Conservation (phyloP, 2,888 invertebrate genomes). For the Eutolmus rufibarbis region DNA sequence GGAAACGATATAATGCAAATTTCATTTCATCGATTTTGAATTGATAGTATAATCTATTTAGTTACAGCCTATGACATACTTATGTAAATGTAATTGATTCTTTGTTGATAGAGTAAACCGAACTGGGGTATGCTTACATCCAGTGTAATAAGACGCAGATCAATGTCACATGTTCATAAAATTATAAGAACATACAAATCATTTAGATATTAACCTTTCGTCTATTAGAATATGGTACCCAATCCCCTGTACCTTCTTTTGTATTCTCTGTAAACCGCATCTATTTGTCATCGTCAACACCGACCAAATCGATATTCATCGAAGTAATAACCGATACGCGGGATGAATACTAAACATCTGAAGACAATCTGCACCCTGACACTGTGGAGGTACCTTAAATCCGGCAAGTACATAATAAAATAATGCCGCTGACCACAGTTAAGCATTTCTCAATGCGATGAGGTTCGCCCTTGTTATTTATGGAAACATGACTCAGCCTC, state of each 20-base stretch:
- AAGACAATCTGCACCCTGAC: background rate
- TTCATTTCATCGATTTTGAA: too few species aligned
- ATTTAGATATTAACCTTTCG: background rate
- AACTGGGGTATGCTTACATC: too few species aligned
- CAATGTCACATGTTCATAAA: background rate
- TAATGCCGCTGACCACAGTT: slow-evolving; percentile 18
- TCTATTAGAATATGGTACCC: background rate
- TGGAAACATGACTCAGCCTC: slow-evolving; percentile 29
- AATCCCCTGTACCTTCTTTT: background rate
- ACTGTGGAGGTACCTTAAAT: background rate
- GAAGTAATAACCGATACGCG: background rate
- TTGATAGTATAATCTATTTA: too few species aligned
- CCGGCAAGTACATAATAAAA: background rate
- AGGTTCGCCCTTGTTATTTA: slow-evolving; percentile 22
- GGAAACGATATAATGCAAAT: too few species aligned
- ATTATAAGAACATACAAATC: background rate
- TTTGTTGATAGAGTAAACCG: too few species aligned
- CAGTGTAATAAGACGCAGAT: background rate
- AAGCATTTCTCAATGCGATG: background rate
- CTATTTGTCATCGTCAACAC: background rate
- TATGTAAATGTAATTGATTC: too few species aligned
- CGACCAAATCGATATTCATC: background rate
- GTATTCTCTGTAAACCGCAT: background rate
- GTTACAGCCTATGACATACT: too few species aligned
- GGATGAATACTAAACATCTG: background rate